Evolutionary conservation across 2,113 vertebrate genomes (phyloP).

Genomic region (Osmerus mordax): DNA sequence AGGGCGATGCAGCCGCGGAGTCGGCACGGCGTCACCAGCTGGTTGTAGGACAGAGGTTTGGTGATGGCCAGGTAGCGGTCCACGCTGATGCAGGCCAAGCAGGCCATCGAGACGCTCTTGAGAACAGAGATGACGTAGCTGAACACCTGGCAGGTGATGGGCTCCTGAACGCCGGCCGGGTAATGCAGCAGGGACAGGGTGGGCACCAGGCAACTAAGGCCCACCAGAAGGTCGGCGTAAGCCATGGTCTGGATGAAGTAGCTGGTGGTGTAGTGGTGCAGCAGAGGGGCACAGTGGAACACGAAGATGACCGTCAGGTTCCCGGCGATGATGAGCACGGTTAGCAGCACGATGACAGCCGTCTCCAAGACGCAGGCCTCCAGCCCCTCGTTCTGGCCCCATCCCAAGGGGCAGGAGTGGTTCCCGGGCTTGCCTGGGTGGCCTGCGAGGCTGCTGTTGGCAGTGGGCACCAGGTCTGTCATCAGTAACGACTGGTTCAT

Average conservation of each 20-base stretch:
- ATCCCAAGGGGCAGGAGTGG: constrained; percentile 93
- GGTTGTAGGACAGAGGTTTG: constrained; percentile 96
- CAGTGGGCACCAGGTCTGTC: constrained; percentile 73
- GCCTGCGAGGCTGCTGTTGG: constrained; percentile 76
- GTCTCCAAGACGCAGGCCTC: constrained; percentile 94
- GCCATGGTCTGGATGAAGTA: constrained; percentile 99
- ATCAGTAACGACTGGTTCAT: constrained; percentile 86
- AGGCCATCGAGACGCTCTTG: constrained; percentile 98
- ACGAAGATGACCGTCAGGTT: constrained; percentile 97
- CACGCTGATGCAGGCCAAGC: constrained; percentile 94
- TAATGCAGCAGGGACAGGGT: constrained; percentile 93
- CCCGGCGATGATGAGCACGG: constrained; percentile 92
- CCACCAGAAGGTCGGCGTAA: constrained; percentile 94
- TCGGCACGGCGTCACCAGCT: constrained; percentile 94
- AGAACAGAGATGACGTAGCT: constrained; percentile 97
- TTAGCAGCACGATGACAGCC: constrained; percentile 88
- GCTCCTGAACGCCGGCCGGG: constrained; percentile 89
- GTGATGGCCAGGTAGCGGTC: constrained; percentile 98
- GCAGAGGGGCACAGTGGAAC: constrained; percentile 93
- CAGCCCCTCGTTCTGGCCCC: constrained; percentile 81
- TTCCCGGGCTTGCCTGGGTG: constrained; percentile 72
- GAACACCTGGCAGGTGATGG: constrained; percentile 92
- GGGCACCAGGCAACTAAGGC: constrained; percentile 95
- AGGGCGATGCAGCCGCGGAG: constrained; percentile 90
- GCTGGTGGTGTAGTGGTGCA: constrained; percentile 98